Evolutionary conservation across 1,140 invertebrate genomes (phyloP), one percentile per base, ranked within the genome.

Genomic region (Scaptomyza pallida): DNA sequence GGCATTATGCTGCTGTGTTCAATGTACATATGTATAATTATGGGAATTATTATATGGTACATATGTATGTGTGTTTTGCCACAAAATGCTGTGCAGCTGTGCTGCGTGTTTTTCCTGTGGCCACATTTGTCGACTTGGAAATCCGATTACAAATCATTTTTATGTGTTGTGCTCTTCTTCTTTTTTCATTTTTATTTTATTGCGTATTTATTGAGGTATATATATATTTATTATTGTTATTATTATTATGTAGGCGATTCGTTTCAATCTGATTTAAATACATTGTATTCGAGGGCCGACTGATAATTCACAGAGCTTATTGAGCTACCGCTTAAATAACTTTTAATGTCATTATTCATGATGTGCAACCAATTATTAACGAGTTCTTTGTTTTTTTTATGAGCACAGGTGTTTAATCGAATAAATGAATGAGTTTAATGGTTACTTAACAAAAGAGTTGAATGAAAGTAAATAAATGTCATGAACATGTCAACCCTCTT

Each of bases 91-190:
- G 50, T 41, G 40, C 35, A 40, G 30, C 41, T 45, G 30, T 60
- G 55, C 26, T 60, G 43, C 43, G 50, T 65, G 71, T 56, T 63
- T 48, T 65, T 65, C n/a, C n/a, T 76, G 67, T 76, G 76, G 63
- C 72, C 80, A 70, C 78, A 69, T 81, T 70, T 76, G 51, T 57
- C 73, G 67, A 67, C 64, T 86, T 71, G 65, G 47, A 57, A 80
- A 85, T 70, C 76, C 81, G 80, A 75, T 85, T 85, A 73, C 21
- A 67, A 73, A 73, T 23, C 61, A 51, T 33, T 57, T 57, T 37
- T 13, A 40, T 50, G 9, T 15, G 35, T 1, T 48, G 67, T 65
- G 19, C n/a, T n/a, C n/a, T n/a, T n/a, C n/a, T n/a, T n/a, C n/a
- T n/a, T n/a, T n/a, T n/a, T n/a, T n/a, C n/a, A n/a, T 48, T 52